Evolutionary conservation across 2,888 invertebrate genomes (phyloP), one percentile per base, ranked within the genome.

Genomic region (Thelaira solivaga): DNA sequence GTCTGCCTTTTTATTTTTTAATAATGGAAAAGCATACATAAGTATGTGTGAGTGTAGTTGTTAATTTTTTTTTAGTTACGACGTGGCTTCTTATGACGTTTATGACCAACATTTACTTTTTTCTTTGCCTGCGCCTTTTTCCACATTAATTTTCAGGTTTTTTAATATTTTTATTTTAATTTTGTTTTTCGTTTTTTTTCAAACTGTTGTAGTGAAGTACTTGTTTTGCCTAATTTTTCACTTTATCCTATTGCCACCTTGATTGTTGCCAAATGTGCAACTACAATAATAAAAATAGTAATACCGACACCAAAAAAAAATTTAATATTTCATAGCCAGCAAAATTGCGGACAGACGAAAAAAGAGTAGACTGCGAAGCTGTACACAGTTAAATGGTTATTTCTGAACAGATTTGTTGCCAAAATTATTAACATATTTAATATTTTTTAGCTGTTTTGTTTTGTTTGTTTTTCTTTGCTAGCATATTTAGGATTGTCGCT

Each of bases 361-460:
- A 26, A n/a, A n/a, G n/a, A n/a, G n/a, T n/a, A n/a, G n/a, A n/a
- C n/a, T n/a, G n/a, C n/a, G n/a, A n/a, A n/a, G n/a, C n/a, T n/a
- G n/a, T n/a, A n/a, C n/a, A n/a, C n/a, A n/a, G n/a, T n/a, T n/a
- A n/a, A n/a, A n/a, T n/a, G n/a, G n/a, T n/a, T n/a, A n/a, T 59
- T 61, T 62, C 43, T 34, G 61, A 36, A 31, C 26, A 59, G 51
- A 16, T 49, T 71, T n/a, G 59, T 61, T 73, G 80, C 80, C 80
- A 80, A 80, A 69, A 80, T 80, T 77, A 71, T 80, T 77, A 74
- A 77, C 77, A 77, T 77, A 75, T 77, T 74, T 76, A n/a, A 45
- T 39, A 29, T 64, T 47, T 39, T 55, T 62, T 20, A 31, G 18
- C 26, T 59, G 8, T 31, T 51, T 31, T 61, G 34, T 45, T 18